Evolutionary conservation across 2,888 invertebrate genomes (phyloP), one percentile per base, ranked within the genome.

Genomic region (Campoplex capitator): DNA sequence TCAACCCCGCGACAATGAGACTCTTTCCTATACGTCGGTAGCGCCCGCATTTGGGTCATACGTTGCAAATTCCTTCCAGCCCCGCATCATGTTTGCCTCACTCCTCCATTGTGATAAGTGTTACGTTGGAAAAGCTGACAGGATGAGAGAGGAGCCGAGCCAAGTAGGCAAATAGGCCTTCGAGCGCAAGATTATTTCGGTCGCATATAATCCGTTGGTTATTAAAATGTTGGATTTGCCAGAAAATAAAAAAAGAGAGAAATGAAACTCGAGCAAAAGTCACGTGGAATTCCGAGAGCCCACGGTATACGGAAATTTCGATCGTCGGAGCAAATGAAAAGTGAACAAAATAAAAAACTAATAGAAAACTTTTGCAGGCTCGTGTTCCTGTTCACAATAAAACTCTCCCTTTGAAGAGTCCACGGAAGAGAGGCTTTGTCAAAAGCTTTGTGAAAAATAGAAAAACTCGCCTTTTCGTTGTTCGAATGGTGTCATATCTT

Each of bases 51-150:
- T 85, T 85, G 87, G 87, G 83, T 87, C 83, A 85, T 84, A 83
- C 84, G 67, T 83, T 83, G 83, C 76, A 84, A 82, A 85, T 87
- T 85, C 67, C 70, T 62, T 65, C 67, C 79, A 70, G 23, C 79
- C 42, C 42, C 70, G 51, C 77, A 67, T 80, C 51, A 11, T 58
- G 65, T 80, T 67, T 51, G 23, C 42, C 62, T 77, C 51, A 9
- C 76, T 70, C 56, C 45, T 80, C 83, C 86, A 89, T 88, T 85
- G 84, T 88, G 88, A 89, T 88, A 89, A 89, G 88, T 88, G 89
- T 80, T 84, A 83, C 81, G 84, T 56, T 79, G 80, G 77, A 85
- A 87, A 86, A 68, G 78, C 74, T 75, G 79, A 32, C 70, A 76
- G 78, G 56, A 87, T 70, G 74, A 70, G 79, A 76, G 84, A 76